Evolutionary conservation across 2,888 invertebrate species (phyloP).

Genomic region (Caenorhabditis doughertyi): DNA sequence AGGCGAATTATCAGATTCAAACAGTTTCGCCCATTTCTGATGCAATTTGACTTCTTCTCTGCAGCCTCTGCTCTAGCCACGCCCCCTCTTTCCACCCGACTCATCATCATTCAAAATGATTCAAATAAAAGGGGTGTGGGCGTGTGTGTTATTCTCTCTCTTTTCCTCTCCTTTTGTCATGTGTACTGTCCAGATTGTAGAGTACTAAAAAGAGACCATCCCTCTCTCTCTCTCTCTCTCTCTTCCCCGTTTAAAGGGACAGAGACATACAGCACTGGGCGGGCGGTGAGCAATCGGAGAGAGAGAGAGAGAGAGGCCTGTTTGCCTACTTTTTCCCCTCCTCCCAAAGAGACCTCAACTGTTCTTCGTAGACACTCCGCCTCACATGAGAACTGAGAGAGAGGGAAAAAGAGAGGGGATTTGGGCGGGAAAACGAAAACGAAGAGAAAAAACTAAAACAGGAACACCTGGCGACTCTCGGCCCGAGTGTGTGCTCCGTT

Average conservation of each 20-base stretch:
- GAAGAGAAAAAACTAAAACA: conserved; percentile 6
- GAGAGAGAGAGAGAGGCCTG: background rate
- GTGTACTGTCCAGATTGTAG: conserved; percentile 28
- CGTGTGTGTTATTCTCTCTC: background rate
- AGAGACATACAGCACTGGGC: background rate
- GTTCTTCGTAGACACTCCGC: conserved; percentile 12
- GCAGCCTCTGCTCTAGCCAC: background rate
- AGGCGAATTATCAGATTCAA: too few species aligned
- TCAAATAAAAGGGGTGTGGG: background rate
- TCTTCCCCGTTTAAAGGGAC: conserved; percentile 15
- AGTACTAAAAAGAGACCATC: conserved; percentile 3
- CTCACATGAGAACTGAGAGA: background rate
- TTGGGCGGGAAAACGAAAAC: conserved; percentile 1
- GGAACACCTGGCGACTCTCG: conserved; percentile 11
- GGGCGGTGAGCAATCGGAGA: background rate
- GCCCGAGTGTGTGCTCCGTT: too few species aligned
- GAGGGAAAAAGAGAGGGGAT: background rate
- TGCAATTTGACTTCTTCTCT: too few species aligned
- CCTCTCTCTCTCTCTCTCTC: background rate
- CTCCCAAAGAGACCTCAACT: background rate
- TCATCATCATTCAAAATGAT: background rate
- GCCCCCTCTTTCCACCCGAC: background rate
- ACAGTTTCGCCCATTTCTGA: too few species aligned
- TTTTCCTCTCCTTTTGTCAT: background rate
- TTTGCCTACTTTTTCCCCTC: conserved; percentile 27